Evolutionary conservation across 2,797 vertebrate genomes (phyloP).

Genomic region (Borostomias antarcticus): DNA sequence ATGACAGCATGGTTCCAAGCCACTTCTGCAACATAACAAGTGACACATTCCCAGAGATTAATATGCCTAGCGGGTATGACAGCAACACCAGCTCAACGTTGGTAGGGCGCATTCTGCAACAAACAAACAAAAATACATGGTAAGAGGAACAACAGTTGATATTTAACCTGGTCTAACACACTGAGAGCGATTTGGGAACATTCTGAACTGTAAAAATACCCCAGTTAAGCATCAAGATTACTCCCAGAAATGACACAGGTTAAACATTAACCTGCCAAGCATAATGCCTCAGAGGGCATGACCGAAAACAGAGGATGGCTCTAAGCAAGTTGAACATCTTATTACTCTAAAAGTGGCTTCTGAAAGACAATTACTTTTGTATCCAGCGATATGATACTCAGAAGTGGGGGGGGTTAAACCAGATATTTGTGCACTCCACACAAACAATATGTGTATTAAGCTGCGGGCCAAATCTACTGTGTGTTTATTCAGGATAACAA

Average conservation of each 20-base stretch:
- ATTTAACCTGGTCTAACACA: constrained; percentile 28
- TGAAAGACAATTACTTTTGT: constrained; percentile 66
- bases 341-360: constrained; percentile 37
- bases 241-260: constrained; percentile 27
- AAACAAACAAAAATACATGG: background rate
- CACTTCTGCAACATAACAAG: constrained; percentile 53
- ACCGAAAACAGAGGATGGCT: constrained; percentile 15
- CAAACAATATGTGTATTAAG: constrained; percentile 33
- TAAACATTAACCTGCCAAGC: constrained; percentile 65
- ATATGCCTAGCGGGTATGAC: background rate
- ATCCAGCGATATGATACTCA: constrained; percentile 62
- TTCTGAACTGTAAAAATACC: constrained; percentile 10
- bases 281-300: background rate
- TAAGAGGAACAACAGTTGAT: constrained; percentile 23
- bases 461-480: constrained; percentile 27
- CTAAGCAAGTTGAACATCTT: constrained; percentile 51
- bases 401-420: constrained; percentile 40
- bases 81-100: constrained; percentile 1
- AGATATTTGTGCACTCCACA: constrained; percentile 62
- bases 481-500: constrained; percentile 31
- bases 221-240: constrained; percentile 31
- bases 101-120: background rate
- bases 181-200: constrained; percentile 17
- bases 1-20: background rate
- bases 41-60: constrained; percentile 51